Percentiles rank a stretch among this genome's conserved stretches.
Conservation (phyloP, 2,113 vertebrate species). For the Riparia riparia region DNA sequence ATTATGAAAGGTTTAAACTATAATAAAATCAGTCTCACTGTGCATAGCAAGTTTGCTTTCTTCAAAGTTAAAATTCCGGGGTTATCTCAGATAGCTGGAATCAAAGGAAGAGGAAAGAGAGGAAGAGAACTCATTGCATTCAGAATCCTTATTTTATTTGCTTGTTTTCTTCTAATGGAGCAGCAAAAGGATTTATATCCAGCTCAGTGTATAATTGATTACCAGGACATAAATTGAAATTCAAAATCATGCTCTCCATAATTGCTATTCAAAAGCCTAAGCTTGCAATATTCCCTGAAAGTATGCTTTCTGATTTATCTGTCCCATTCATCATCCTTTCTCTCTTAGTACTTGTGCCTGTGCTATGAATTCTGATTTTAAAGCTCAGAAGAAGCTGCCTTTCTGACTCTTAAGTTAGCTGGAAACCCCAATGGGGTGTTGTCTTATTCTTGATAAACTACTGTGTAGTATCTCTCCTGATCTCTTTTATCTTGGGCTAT, state of each 20-base stretch:
- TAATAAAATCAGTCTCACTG: not conserved
- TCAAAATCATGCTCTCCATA: not conserved
- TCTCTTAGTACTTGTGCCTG: not conserved
- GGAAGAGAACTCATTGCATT: not conserved
- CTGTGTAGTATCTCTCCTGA: not conserved
- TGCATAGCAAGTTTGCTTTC: not conserved
- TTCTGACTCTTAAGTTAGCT: not conserved
- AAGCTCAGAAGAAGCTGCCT: not conserved
- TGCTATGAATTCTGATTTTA: constrained; percentile 20
- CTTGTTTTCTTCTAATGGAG: not conserved
- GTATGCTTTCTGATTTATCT: not conserved
- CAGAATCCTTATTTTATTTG: not conserved
- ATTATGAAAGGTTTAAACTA: not conserved
- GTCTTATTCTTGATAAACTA: not conserved
- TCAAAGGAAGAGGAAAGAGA: not conserved
- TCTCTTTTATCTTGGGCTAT: not conserved
- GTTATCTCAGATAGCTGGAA: not conserved
- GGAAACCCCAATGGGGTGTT: not conserved
- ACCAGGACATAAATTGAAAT: not conserved
- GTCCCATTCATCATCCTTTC: not conserved
- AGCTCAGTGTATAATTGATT: constrained; percentile 10
- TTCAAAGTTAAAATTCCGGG: not conserved
- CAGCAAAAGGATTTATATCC: not conserved
- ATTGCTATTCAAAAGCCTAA: not conserved
- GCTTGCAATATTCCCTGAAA: constrained; percentile 5